Percentiles rank a stretch among this genome's conserved stretches.
Evolutionary conservation across 2,888 invertebrate species (phyloP).

Genomic region (Phrixothrix hirtus): DNA sequence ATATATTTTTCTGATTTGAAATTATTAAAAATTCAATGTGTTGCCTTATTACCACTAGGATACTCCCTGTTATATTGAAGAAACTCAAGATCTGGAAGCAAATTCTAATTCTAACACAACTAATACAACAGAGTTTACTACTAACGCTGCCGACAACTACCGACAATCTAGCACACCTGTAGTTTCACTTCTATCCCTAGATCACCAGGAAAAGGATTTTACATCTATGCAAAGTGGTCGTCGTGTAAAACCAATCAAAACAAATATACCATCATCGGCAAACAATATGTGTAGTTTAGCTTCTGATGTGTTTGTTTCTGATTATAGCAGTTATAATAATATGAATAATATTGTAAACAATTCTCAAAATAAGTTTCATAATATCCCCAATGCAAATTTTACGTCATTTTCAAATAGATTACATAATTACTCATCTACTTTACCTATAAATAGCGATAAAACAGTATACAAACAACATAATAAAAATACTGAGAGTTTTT

Average conservation of each 20-base stretch:
- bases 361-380: too few relatives aligned
- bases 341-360: too few relatives aligned
- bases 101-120: conserved; percentile 1
- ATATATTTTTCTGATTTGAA: neutral
- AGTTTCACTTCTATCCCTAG: conserved; percentile 51
- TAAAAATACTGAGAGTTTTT: neutral
- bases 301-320: too few relatives aligned
- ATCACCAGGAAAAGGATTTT: conserved; percentile 52
- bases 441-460: too few relatives aligned
- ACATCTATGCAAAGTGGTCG: conserved; percentile 54
- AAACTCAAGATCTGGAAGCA: conserved; percentile 5
- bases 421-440: too few relatives aligned
- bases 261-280: conserved; percentile 8
- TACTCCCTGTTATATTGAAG: neutral
- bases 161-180: conserved; percentile 52
- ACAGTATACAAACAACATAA: neutral
- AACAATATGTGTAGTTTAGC: conserved; percentile 17
- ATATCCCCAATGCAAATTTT: too few relatives aligned
- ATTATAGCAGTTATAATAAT: too few relatives aligned
- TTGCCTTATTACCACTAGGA: conserved; percentile 3
- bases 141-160: conserved; percentile 19
- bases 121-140: conserved; percentile 4
- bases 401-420: too few relatives aligned
- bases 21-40: neutral
- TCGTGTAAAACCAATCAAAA: conserved; percentile 37